A percentile compares a stretch with the other conserved stretches of the same genome.
These are phyloP conservation scores for Cotesia typhae DNA, from an alignment of 1,140 invertebrate genomes.

Conservation along the genomic window DNA sequence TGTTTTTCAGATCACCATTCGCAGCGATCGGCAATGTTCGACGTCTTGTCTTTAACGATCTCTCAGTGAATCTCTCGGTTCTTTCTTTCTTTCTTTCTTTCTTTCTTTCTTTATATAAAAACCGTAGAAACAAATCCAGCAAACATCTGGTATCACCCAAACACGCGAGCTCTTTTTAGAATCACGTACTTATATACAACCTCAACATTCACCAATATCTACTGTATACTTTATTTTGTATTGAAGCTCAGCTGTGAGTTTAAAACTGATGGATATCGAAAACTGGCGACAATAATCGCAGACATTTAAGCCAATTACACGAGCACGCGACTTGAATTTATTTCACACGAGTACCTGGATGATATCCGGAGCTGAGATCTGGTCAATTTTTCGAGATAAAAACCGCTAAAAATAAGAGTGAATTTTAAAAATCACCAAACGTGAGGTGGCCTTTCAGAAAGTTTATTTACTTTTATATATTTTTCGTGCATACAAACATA, in stretches of 20 bases:
- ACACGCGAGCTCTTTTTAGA: too few species aligned
- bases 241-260: neutral
- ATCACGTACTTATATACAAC: neutral
- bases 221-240: too few species aligned
- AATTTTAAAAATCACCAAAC: too few species aligned
- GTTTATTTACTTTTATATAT: too few species aligned
- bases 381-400: too few species aligned
- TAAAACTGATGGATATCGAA: conserved; percentile 19
- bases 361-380: neutral
- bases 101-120: too few species aligned
- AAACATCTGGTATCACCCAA: conserved; percentile 7
- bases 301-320: conserved; percentile 27
- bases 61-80: neutral
- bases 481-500: too few species aligned
- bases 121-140: too few species aligned
- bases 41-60: conserved; percentile 10
- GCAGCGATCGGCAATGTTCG: neutral
- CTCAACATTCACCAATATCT: neutral
- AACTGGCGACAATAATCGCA: conserved; percentile 24
- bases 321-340: conserved; percentile 29
- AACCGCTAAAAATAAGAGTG: too few species aligned
- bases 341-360: conserved; percentile 22
- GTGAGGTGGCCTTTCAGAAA: too few species aligned
- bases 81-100: neutral
- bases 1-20: conserved; percentile 8